Evolutionary conservation across 2,113 vertebrate species (phyloP), one percentile per base, ranked within the genome.

Genomic region (Melanostigma gelatinosum): DNA sequence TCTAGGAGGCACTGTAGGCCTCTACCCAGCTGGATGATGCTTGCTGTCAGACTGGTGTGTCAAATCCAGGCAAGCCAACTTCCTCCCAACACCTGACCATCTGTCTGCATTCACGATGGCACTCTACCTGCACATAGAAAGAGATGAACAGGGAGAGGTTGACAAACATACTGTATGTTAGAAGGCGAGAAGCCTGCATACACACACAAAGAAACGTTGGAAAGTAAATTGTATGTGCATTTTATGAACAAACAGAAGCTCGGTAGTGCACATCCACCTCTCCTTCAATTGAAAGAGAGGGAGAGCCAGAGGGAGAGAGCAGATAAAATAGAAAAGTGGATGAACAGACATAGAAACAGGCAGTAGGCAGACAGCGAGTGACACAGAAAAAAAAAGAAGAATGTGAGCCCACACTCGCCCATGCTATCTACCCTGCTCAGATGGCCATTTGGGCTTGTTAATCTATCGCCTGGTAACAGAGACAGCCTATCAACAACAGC

Each of bases 391-490:
- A 12, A 18, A 71, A 36, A 75, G 71, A 79, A 72, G 50, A 63
- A 78, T n/a, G 71, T 65, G 82, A 76, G 85, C 67, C 57, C 77
- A 75, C 79, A 84, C 81, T 89, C 46, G 72, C 66, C 88, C 88
- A 84, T 90, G 86, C 89, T 92, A 92, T 92, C 89, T 91, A 72
- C 88, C 84, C 88, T 88, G 62, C 83, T 92, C 93, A 92, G 90
- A 93, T 90, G 90, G 88, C 92, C 90, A 88, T 91, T 93, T 92
- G 87, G 87, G 92, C 91, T 91, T 89, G 90, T 89, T 94, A 93
- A 93, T 92, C 90, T 94, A 93, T 93, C 80, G 91, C 93, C 90
- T 94, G 93, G 93, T 91, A 94, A 94, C 93, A 94, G 91, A 93
- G 90, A 91, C 92, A 93, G 92, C 93, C 93, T 94, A 94, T 94